Base-by-base conservation (phyloP, 2,888 invertebrate genomes). In the Rhaphigaster nebulosa region DNA sequence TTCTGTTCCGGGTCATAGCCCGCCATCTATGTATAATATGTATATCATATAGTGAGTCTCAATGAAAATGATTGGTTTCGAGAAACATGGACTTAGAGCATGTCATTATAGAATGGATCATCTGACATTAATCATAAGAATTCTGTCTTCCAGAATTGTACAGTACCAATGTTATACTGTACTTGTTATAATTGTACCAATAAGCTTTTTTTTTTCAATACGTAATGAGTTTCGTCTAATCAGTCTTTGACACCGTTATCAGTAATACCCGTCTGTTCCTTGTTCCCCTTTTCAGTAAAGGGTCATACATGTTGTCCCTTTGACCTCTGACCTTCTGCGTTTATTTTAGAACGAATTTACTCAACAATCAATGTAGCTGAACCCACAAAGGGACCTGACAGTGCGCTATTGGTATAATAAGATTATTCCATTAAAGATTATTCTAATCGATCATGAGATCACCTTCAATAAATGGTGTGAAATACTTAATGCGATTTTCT, bases 281-380 rank as follows among this genome's bases (percentile, higher is more conserved):
- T 38, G 20, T 20, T 70, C 70, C 29, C 29, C 0, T n/a, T 60
- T 60, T 12, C 60, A n/a, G 60, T 29, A 13, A 65, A 29, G 65
- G 65, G 70, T 38, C 70, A 76, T 76, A 76, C 70, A 38, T 76
- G 34, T 76, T 76, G 70, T 20, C 70, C 70, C 38, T 76, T 76
- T 10, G 70, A 76, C 70, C 70, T 38, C 34, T 76, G 70, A 76
- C 70, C 70, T 76, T 76, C 20, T 38, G 70, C 2, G 70, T 76
- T 76, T 76, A 76, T 76, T 76, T 76, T 76, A 76, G 70, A 34
- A 34, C 5, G 34, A 20, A 1, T 38, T 6, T 34, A 65, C 65
- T 76, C 34, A 5, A 20, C 70, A 76, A 76, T 76, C 70, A 76
- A 76, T 76, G 34, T 76, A 38, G 38, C 38, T 23, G 8, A 38